A percentile compares a stretch with the other conserved stretches of the same genome.
These are phyloP conservation scores for Bombus picipes DNA, from an alignment of 1,140 invertebrate genomes.

Conservation along the genomic window DNA sequence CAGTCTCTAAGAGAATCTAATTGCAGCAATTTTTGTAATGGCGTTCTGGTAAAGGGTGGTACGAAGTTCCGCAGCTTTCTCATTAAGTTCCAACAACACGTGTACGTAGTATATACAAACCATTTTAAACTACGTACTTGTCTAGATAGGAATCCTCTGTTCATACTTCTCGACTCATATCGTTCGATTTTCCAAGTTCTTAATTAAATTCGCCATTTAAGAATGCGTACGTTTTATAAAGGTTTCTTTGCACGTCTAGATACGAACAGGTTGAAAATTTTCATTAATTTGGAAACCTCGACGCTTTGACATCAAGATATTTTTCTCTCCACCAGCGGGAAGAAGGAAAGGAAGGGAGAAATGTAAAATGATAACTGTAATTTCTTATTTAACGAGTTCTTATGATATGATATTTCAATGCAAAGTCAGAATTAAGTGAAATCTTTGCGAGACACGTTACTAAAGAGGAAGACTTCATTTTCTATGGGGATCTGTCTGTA, in stretches of 20 bases:
- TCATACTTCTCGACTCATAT: neutral
- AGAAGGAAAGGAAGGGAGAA: neutral
- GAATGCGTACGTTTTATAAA: neutral
- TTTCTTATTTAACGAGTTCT: neutral
- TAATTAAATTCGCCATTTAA: neutral
- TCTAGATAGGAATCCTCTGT: neutral
- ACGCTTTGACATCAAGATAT: neutral
- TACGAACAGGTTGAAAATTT: neutral
- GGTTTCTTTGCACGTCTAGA: neutral
- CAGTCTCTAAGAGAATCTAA: slow-evolving; percentile 4
- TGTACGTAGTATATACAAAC: neutral
- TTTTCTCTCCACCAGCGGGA: neutral
- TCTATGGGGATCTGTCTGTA: neutral
- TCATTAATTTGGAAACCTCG: neutral
- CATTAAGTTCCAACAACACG: slow-evolving; percentile 29
- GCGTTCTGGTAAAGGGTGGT: neutral
- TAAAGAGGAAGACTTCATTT: neutral
- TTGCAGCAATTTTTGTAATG: slow-evolving; percentile 27
- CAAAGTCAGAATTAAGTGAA: neutral
- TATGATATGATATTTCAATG: neutral
- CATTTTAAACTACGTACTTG: neutral
- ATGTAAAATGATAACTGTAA: neutral
- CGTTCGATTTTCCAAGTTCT: neutral
- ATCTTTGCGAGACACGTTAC: neutral
- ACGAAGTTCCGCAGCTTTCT: slow-evolving; percentile 10